Evolutionary conservation across 2,888 invertebrate genomes (phyloP).

Genomic region (Prosapia bicincta): DNA sequence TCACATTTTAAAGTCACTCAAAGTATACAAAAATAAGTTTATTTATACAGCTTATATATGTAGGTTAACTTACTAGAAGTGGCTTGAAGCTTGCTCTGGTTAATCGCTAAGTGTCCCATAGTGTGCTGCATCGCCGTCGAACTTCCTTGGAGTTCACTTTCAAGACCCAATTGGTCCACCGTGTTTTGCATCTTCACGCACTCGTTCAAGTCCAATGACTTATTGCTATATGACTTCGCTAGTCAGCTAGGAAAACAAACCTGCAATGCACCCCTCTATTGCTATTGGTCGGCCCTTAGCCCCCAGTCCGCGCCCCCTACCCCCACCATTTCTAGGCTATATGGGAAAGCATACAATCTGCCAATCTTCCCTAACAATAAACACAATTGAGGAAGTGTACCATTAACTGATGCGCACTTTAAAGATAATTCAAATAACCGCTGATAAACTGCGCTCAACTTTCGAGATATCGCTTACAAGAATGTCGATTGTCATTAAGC

Average conservation of each 20-base stretch:
- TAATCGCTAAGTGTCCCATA: neutral
- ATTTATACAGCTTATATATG: too few relatives aligned
- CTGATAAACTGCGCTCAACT: neutral
- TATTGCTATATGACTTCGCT: neutral
- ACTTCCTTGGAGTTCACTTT: neutral
- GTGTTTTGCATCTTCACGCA: neutral
- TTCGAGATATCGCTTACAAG: neutral
- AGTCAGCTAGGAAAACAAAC: neutral
- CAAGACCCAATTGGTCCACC: neutral
- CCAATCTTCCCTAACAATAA: neutral
- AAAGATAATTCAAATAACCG: neutral
- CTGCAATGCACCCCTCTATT: neutral
- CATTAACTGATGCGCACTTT: neutral
- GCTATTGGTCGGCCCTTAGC: neutral
- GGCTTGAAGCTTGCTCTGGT: constrained; percentile 21
- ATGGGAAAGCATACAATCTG: neutral
- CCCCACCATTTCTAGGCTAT: neutral
- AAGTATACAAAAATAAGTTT: too few relatives aligned
- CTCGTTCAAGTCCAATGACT: neutral
- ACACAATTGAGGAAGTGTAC: neutral
- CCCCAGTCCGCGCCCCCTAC: neutral
- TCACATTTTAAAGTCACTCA: too few relatives aligned
- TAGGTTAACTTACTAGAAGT: constrained; percentile 26
- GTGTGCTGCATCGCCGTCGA: neutral
- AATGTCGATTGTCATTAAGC: neutral